phyloP scores from a whole-genome alignment of 2,888 invertebrate species.

The Eristalis pertinax region DNA sequence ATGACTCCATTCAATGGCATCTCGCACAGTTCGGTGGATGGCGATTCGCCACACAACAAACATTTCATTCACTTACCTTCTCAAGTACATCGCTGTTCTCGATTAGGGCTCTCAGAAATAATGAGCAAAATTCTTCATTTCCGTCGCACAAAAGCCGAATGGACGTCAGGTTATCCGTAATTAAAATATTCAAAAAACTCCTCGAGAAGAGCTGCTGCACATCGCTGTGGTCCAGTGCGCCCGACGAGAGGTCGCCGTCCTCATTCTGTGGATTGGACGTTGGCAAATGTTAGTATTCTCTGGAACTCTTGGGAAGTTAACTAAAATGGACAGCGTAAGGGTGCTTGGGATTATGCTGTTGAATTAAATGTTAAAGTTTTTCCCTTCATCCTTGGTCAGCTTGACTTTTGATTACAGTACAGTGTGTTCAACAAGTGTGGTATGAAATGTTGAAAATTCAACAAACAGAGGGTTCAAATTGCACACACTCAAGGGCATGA shows the following conservation, averaged over 20 bases:
- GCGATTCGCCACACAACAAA: slow-evolving; percentile 9
- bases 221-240: slow-evolving; percentile 72
- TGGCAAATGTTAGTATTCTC: slow-evolving; percentile 8
- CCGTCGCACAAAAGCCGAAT: slow-evolving; percentile 78
- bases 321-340: slow-evolving; percentile 45
- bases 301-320: slow-evolving; percentile 19
- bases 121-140: slow-evolving; percentile 78
- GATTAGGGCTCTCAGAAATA: slow-evolving; percentile 77
- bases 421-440: slow-evolving; percentile 38
- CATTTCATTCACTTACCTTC: slow-evolving; percentile 75
- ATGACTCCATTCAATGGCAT: slow-evolving; percentile 11
- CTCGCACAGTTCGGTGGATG: neutral
- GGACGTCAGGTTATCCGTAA: slow-evolving; percentile 79
- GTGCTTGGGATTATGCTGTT: slow-evolving; percentile 37
- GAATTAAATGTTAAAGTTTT: slow-evolving; percentile 35
- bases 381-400: slow-evolving; percentile 14
- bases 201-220: slow-evolving; percentile 77
- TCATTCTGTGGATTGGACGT: slow-evolving; percentile 46
- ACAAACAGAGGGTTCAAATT: no score
- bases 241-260: slow-evolving; percentile 57
- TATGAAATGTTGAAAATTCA: neutral
- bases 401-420: slow-evolving; percentile 35
- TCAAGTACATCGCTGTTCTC: slow-evolving; percentile 76
- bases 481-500: no score
- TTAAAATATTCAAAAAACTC: slow-evolving; percentile 78